Conservation (phyloP, 2,888 invertebrate species). For the Parthenolecanium corni region DNA sequence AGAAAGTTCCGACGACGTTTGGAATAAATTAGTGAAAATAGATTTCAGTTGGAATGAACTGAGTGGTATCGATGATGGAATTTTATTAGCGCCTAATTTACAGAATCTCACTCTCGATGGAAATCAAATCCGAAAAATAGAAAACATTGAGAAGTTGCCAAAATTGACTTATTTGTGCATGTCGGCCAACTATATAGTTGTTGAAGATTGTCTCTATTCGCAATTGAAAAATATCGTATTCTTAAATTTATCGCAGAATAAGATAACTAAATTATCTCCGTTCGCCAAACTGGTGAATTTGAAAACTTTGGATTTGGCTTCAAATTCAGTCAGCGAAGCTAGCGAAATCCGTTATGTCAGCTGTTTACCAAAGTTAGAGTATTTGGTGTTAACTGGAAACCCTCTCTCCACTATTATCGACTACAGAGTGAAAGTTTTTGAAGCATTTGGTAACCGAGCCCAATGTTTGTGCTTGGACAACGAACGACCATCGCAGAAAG, state of each 20-base stretch:
- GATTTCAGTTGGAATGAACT: slow-evolving; percentile 70
- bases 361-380: slow-evolving; percentile 72
- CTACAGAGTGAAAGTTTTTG: slow-evolving; percentile 79
- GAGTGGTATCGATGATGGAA: slow-evolving; percentile 63
- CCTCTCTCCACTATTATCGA: slow-evolving; percentile 76
- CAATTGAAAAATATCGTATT: slow-evolving; percentile 79
- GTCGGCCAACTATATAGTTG: slow-evolving; percentile 61
- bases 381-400: slow-evolving; percentile 77
- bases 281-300: slow-evolving; percentile 76
- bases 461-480: slow-evolving; percentile 77
- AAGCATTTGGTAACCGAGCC: slow-evolving; percentile 73
- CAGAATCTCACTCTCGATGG: slow-evolving; percentile 61
- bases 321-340: slow-evolving; percentile 68
- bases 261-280: slow-evolving; percentile 56
- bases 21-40: slow-evolving; percentile 48
- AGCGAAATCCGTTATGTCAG: slow-evolving; percentile 70
- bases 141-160: slow-evolving; percentile 66
- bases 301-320: slow-evolving; percentile 71
- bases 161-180: slow-evolving; percentile 64
- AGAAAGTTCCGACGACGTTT: slow-evolving; percentile 38
- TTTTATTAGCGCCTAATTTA: slow-evolving; percentile 61
- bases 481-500: slow-evolving; percentile 72
- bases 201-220: slow-evolving; percentile 65
- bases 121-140: slow-evolving; percentile 62
- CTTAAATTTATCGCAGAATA: slow-evolving; percentile 75